Evolutionary conservation across 2,797 vertebrate genomes (phyloP).

Genomic region (Coluber constrictor): DNA sequence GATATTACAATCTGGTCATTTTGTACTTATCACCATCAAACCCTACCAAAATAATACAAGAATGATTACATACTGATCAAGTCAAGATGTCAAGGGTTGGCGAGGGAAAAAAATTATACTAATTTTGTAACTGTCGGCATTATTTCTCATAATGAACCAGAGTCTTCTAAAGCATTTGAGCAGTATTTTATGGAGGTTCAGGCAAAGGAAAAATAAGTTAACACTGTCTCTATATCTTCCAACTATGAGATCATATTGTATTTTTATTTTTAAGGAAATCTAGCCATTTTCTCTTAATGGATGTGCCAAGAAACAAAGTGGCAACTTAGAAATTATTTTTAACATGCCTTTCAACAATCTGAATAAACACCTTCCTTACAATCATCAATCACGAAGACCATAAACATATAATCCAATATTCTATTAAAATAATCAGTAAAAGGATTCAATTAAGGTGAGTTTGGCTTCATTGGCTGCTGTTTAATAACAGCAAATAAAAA

Average conservation of each 20-base stretch:
- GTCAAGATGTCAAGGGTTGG: background rate
- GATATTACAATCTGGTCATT: background rate
- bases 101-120: background rate
- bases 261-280: background rate
- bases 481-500: background rate
- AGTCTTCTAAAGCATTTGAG: background rate
- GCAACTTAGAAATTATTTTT: background rate
- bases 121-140: background rate
- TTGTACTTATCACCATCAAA: background rate
- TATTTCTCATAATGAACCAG: background rate
- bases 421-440: background rate
- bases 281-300: background rate
- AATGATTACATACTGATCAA: background rate
- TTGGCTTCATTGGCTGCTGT: background rate
- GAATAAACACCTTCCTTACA: background rate
- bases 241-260: background rate
- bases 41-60: background rate
- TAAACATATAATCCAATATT: background rate
- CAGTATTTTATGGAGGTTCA: background rate
- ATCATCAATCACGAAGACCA: background rate
- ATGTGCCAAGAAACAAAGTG: background rate
- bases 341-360: background rate
- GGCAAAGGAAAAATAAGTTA: background rate
- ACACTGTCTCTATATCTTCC: no score
- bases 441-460: background rate